Percentiles rank a stretch among this genome's conserved stretches.
Evolutionary conservation across 1,140 invertebrate genomes (phyloP).

Genomic region (Caenorhabditis latens): DNA sequence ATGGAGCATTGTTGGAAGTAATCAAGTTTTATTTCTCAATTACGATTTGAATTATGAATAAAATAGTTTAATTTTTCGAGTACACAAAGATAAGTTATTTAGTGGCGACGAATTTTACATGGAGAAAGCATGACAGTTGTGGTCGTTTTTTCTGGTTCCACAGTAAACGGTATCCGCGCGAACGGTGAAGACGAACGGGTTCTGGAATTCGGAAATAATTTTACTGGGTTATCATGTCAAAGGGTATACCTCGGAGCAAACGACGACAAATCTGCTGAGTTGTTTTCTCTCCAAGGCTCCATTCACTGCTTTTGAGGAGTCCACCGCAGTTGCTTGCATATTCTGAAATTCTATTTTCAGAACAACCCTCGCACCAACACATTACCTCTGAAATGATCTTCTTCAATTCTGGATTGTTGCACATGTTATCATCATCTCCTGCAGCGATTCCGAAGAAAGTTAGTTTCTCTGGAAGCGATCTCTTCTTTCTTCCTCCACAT

Average conservation of each 20-base stretch:
- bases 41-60: too few relatives aligned
- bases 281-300: not conserved
- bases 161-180: not conserved
- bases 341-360: not conserved
- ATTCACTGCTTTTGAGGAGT: slow-evolving; percentile 10
- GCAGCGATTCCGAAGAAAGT: not conserved
- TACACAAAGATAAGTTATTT: not conserved
- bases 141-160: slow-evolving; percentile 9
- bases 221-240: too few relatives aligned
- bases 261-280: slow-evolving; percentile 15
- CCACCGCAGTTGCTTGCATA: not conserved
- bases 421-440: not conserved
- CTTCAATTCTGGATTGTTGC: slow-evolving; percentile 30
- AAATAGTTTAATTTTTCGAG: too few relatives aligned
- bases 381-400: slow-evolving; percentile 4
- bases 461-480: slow-evolving; percentile 1
- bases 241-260: not conserved
- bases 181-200: not conserved
- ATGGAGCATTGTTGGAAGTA: too few relatives aligned
- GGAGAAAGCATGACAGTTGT: slow-evolving; percentile 12
- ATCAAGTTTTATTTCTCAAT: too few relatives aligned
- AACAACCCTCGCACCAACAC: too few relatives aligned
- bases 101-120: not conserved
- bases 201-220: not conserved
- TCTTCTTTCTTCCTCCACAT: slow-evolving; percentile 31